Base-by-base conservation (phyloP, 2,797 vertebrate species). In the Poecilia velifera region DNA sequence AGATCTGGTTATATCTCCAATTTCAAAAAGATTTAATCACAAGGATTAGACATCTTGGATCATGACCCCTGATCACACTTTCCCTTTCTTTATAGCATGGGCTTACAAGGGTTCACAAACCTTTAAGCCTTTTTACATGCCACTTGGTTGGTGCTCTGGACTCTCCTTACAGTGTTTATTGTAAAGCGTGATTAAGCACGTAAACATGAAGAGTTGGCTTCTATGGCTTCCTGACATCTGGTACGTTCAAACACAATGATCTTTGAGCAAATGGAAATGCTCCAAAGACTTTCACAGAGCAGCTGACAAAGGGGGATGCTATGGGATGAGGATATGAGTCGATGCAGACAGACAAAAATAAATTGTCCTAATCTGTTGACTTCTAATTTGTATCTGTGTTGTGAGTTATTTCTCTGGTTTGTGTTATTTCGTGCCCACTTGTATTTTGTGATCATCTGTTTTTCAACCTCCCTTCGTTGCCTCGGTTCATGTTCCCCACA, bases 291-390 rank as follows among this genome's bases (percentile, higher is more conserved):
- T 3, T 72, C 75, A 68, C 41, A 10, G 73, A 80, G 45, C 39
- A 73, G 79, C 9, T 2, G 13, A 36, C 31, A 49, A 36, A 74
- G 68, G 57, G 75, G 71, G 81, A 76, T 46, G 66, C 47, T 46
- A 76, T 34, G 78, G 81, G 84, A 83, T 64, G 51, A 82, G 6
- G 87, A 83, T 90, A 90, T 92, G 84, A 91, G 90, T 88, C 82
- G 88, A 92, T 83, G 86, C 81, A 80, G 53, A 51, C 81, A 84
- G 77, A 86, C 80, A 86, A 34, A 34, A 62, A 18, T 18, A 18
- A 34, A 7, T 83, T 82, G 79, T 64, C 31, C 31, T 34, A 6
- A 34, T 36, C 16, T 36, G 16, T 20, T 36, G 59, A 20, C 14
- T 16, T 62, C 1, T 18, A 18, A 28, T 62, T 62, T 41, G 34